These are phyloP conservation scores for Botrylloides violaceus DNA, from an alignment of 23 tunicate genomes.

Conservation along the genomic window DNA sequence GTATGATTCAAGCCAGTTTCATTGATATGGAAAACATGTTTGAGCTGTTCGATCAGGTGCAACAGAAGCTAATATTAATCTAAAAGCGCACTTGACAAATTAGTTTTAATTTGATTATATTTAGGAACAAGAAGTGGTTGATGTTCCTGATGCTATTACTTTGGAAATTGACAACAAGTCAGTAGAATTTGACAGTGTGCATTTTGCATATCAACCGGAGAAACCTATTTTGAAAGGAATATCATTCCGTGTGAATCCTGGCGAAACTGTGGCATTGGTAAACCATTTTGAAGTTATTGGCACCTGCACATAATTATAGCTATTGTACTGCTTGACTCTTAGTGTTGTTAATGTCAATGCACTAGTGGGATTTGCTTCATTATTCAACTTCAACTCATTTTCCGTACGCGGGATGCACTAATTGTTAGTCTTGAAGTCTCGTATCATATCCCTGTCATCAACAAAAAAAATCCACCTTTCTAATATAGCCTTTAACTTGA, in stretches of 20 bases:
- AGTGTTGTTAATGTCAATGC: no score
- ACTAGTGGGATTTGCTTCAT: no score
- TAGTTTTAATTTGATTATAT: not conserved
- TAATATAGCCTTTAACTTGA: no score
- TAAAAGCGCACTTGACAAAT: not conserved
- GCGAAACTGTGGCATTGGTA: conserved; percentile 86
- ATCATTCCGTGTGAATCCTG: conserved; percentile 69
- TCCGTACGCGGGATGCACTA: no score
- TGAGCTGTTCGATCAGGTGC: conserved; percentile 86
- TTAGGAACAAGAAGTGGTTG: conserved; percentile 65
- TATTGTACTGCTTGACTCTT: no score
- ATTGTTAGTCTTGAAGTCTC: no score
- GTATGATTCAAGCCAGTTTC: conserved; percentile 89
- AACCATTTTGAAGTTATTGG: no score
- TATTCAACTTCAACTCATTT: no score
- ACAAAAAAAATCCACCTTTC: no score
- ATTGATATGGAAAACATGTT: conserved; percentile 98
- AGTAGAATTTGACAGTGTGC: conserved; percentile 74
- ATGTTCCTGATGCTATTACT: conserved; percentile 43
- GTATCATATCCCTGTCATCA: no score
- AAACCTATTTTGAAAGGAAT: conserved; percentile 63
- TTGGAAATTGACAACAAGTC: conserved; percentile 36
- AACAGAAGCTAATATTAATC: not conserved
- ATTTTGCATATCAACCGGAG: conserved; percentile 75
- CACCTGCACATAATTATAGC: no score